Evolutionary conservation across 2,888 invertebrate species (phyloP).

Genomic region (Corbicula japonica): DNA sequence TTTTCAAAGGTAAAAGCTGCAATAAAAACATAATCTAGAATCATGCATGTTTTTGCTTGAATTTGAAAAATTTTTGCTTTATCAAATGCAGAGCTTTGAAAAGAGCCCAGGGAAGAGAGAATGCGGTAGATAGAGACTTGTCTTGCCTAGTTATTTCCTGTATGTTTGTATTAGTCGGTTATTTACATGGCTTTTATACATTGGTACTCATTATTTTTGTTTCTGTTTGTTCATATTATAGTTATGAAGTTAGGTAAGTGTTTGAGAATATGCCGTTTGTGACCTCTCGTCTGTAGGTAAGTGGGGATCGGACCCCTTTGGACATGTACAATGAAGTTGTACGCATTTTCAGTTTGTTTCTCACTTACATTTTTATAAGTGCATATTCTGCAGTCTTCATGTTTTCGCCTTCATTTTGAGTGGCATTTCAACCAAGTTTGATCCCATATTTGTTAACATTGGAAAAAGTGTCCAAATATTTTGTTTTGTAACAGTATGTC

Average conservation of each 20-base stretch:
- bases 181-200: background rate
- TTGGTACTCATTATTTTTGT: background rate
- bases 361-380: background rate
- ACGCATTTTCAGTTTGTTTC: background rate
- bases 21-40: too few relatives aligned
- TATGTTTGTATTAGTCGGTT: background rate
- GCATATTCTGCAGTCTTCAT: background rate
- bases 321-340: background rate
- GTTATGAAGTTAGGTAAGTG: constrained; percentile 24
- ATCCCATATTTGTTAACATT: constrained; percentile 5
- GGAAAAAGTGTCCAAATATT: too few relatives aligned
- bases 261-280: background rate
- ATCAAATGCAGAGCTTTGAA: background rate
- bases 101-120: constrained; percentile 1
- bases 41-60: background rate
- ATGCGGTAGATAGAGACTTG: background rate
- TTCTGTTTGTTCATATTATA: constrained; percentile 10
- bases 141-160: background rate
- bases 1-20: too few relatives aligned
- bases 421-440: constrained; percentile 9
- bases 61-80: background rate
- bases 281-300: background rate
- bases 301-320: constrained; percentile 4
- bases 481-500: too few relatives aligned
- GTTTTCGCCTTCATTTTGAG: background rate